phyloP scores from a whole-genome alignment of 2,888 invertebrate genomes.

The Athrips mouffetella region DNA sequence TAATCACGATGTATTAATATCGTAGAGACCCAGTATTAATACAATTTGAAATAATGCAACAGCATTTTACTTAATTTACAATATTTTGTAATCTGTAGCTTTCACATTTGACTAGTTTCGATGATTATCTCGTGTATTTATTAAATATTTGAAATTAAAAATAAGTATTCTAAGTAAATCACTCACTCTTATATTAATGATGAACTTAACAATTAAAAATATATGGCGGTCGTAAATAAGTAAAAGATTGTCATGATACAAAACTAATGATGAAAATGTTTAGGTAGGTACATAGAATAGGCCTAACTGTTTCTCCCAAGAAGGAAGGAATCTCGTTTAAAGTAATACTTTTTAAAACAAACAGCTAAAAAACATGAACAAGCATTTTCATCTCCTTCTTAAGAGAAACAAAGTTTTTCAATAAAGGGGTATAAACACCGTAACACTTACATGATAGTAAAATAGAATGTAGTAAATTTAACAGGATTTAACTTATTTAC shows the following conservation, averaged over 20 bases:
- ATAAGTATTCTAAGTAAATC: conserved; percentile 11
- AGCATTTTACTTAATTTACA: conserved; percentile 26
- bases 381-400: conserved; percentile 43
- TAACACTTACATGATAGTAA: conserved; percentile 74
- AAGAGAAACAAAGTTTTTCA: conserved; percentile 54
- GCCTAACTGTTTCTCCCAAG: conserved; percentile 53
- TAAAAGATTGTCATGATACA: conserved; percentile 31
- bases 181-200: not conserved
- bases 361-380: conserved; percentile 18
- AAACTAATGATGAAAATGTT: conserved; percentile 41
- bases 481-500: conserved; percentile 76
- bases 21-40: conserved; percentile 22
- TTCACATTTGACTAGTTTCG: conserved; percentile 52
- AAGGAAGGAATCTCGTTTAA: conserved; percentile 33
- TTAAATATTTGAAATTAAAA: conserved; percentile 8
- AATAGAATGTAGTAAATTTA: conserved; percentile 77
- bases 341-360: conserved; percentile 12
- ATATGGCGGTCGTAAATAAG: not conserved
- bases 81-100: conserved; percentile 30
- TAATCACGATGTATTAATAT: conserved; percentile 29
- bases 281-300: conserved; percentile 53
- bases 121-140: conserved; percentile 37
- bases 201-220: not conserved
- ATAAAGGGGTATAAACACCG: conserved; percentile 69
- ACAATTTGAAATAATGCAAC: conserved; percentile 33